Evolutionary conservation across 2,888 invertebrate genomes (phyloP).

Genomic region (Auanema sp.): DNA sequence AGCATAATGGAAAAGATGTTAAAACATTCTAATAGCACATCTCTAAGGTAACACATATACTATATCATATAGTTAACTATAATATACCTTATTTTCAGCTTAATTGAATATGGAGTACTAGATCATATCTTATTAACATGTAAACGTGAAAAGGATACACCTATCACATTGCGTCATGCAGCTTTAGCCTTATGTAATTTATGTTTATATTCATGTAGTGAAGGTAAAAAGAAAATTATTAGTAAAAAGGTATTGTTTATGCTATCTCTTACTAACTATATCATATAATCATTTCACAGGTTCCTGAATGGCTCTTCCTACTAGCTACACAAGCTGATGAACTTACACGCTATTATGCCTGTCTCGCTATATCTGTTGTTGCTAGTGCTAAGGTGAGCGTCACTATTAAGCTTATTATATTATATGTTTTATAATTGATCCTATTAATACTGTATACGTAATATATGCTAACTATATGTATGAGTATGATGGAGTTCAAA

Average conservation of each 20-base stretch:
- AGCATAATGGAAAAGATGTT: conserved; percentile 61
- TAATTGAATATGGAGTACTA: conserved; percentile 58
- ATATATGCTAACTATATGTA: too few species aligned
- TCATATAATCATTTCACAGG: conserved; percentile 26
- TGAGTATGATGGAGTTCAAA: too few species aligned
- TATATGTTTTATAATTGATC: not conserved
- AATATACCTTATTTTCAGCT: conserved; percentile 30
- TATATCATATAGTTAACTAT: not conserved
- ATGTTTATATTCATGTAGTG: conserved; percentile 78
- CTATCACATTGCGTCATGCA: conserved; percentile 75
- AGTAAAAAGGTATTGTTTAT: conserved; percentile 64
- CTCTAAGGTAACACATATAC: conserved; percentile 24
- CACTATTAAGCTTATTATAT: not conserved
- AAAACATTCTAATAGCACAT: conserved; percentile 55
- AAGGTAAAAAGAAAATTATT: conserved; percentile 68
- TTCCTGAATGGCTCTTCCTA: conserved; percentile 85
- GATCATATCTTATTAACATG: conserved; percentile 62
- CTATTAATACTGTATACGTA: not conserved
- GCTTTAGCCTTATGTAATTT: conserved; percentile 94
- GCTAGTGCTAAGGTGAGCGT: conserved; percentile 45
- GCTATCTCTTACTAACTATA: not conserved
- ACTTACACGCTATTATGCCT: conserved; percentile 96
- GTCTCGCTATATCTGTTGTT: conserved; percentile 86
- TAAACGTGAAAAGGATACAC: conserved; percentile 54
- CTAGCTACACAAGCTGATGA: conserved; percentile 84